Conservation (phyloP, 2,113 vertebrate species). For the Clinocottus analis region DNA sequence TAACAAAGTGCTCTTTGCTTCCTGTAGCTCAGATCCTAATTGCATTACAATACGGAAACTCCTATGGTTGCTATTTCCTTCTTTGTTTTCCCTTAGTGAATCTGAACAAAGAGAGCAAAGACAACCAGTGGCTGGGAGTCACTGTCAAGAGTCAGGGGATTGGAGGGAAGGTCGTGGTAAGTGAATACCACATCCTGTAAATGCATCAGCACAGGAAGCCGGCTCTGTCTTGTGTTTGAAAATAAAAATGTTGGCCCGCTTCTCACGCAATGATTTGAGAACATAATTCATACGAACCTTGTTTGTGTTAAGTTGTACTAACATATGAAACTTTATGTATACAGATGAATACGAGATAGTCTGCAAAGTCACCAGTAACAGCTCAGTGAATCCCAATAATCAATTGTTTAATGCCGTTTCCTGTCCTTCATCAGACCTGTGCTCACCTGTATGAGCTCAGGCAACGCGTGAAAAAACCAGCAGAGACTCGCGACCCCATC, state of each 20-base stretch:
- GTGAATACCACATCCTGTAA: slow-evolving; percentile 60
- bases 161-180: slow-evolving; percentile 95
- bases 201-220: slow-evolving; percentile 16
- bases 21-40: neutral
- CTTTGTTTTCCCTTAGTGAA: slow-evolving; percentile 76
- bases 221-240: neutral
- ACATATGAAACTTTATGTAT: neutral
- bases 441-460: slow-evolving; percentile 94
- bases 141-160: slow-evolving; percentile 94
- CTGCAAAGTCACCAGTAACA: neutral
- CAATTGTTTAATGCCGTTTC: neutral
- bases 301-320: too few species aligned
- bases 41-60: slow-evolving; percentile 32
- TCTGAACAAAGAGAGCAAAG: slow-evolving; percentile 89
- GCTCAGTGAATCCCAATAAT: neutral
- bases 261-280: neutral
- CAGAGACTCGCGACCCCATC: slow-evolving; percentile 92
- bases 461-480: slow-evolving; percentile 87
- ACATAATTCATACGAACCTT: too few species aligned
- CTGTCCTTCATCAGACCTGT: slow-evolving; percentile 84
- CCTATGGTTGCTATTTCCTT: slow-evolving; percentile 16
- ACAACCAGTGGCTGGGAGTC: slow-evolving; percentile 97
- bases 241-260: neutral
- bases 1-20: slow-evolving; percentile 21
- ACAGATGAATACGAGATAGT: neutral